Base-by-base conservation (phyloP, 2,797 vertebrate genomes). In the Melopsittacus undulatus region DNA sequence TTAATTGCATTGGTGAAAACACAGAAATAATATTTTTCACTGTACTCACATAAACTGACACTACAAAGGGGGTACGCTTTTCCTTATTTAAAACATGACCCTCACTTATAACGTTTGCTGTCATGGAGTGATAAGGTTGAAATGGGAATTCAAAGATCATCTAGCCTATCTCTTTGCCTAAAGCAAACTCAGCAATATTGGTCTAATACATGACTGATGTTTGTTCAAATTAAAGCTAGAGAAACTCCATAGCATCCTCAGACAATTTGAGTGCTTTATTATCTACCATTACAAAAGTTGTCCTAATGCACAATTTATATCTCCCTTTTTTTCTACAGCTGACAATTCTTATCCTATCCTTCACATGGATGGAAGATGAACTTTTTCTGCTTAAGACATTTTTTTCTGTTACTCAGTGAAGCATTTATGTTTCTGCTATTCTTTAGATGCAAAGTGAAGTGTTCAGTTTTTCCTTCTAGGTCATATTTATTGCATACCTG, bases 291-390 rank as follows among this genome's bases (percentile, higher is more conserved):
- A 51, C 6, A 32, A 78, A 92, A 68, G 13, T 29, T 87, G 18
- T 52, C 30, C 11, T 56, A 56, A 76, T 22, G 16, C 2, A 11
- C 20, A 51, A 40, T 66, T 93, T 89, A 69, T 57, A 73, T 36
- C 14, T 29, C 26, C 54, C 5, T 36, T 52, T 67, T 82, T 61
- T 83, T 7, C 11, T 67, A 7, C 6, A 13, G 11, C 24, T 59
- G 19, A 30, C 42, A 63, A 46, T 52, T 83, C 38, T 73, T 72
- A 36, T 11, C 66, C 24, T 78, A 14, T 46, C 24, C 10, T 67
- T 78, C 22, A 36, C 0, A 0, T 46, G 6, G 19, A 3, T 16
- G 15, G 30, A 81, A 43, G 24, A 51, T 1, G 8, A 5, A 59
- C 2, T 1, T 16, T 17, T 76, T 30, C 42, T 66, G 10, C 15